These are phyloP conservation scores for Petaurus breviceps DNA, from an alignment of 2,113 vertebrate genomes.

Conservation along the genomic window DNA sequence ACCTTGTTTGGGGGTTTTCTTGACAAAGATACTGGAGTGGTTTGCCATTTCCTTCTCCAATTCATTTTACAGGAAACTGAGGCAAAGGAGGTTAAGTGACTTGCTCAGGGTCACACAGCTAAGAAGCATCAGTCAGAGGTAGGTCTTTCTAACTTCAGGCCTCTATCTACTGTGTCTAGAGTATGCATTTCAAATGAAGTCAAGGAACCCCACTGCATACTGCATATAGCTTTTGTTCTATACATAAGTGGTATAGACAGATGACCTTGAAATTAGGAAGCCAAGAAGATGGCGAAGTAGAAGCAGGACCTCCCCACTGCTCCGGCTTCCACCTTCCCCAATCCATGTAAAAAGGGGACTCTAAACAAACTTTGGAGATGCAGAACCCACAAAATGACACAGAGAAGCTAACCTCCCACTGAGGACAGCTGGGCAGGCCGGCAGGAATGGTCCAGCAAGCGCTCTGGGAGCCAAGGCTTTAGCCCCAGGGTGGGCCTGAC, in stretches of 20 bases:
- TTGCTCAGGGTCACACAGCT: rapidly evolving
- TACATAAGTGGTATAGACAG: neutral
- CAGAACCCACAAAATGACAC: too few relatives aligned
- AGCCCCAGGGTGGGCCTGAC: too few relatives aligned
- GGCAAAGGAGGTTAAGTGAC: neutral
- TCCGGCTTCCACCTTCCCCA: too few relatives aligned
- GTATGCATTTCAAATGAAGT: neutral
- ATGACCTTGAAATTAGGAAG: neutral
- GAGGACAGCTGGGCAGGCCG: too few relatives aligned
- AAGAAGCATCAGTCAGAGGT: neutral
- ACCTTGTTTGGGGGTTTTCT: neutral
- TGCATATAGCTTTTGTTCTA: rapidly evolving
- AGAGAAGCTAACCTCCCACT: too few relatives aligned
- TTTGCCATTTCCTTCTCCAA: neutral
- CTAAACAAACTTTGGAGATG: too few relatives aligned
- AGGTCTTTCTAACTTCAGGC: neutral
- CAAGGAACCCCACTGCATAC: too few relatives aligned
- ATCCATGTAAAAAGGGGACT: too few relatives aligned
- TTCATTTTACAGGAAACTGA: neutral
- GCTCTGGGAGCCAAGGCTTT: too few relatives aligned
- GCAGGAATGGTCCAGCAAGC: too few relatives aligned
- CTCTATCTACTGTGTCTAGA: rapidly evolving
- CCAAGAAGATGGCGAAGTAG: too few relatives aligned
- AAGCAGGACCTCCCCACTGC: too few relatives aligned
- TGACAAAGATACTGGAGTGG: neutral